Evolutionary conservation across 2,797 vertebrate species (phyloP), one percentile per base, ranked within the genome.

Genomic region (Spatula versicolor): DNA sequence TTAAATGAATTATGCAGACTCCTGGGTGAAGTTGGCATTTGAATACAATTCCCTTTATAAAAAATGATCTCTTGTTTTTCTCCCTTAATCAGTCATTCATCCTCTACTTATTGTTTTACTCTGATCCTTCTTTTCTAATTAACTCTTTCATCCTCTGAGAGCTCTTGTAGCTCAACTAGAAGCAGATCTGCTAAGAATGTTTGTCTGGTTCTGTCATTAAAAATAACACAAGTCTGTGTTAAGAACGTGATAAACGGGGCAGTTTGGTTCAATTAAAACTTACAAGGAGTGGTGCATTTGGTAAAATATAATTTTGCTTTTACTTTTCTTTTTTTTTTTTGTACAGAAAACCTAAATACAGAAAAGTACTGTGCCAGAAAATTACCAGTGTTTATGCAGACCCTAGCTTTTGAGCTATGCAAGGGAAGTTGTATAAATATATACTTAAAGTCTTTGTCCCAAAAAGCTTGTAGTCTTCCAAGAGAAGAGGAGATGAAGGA

Each of bases 41-140:
- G 83, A 96, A 87, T 96, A 91, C 72, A 85, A 85, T 85, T 92
- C 78, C 19, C 59, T 85, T 91, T 89, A 85, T 67, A 92, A 91
- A 94, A 96, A 15, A 35, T 92, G 91, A 81, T 95, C 63, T 90
- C 41, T 86, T 6, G 0, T 67, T 93, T 94, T 94, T 93, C 52
- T 10, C 5, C 37, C 41, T 63, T 84, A 89, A 94, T 93, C 81
- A 85, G 68, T 82, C 86, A 92, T 92, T 92, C 58, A 33, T 56
- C 79, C n/a, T 69, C 63, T n/a, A 52, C 23, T 59, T 87, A 2
- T 16, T 64, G 31, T 68, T 67, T 23, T 3, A 45, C 26, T 84
- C 59, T 79, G 78, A 84, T 88, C 41, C 26, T 84, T 88, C 56
- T 88, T 89, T 77, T 82, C 75, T 87, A 80, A 85, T 93, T 93